Evolutionary conservation across 2,113 vertebrate genomes (phyloP).

Genomic region (Ictalurus punctatus): DNA sequence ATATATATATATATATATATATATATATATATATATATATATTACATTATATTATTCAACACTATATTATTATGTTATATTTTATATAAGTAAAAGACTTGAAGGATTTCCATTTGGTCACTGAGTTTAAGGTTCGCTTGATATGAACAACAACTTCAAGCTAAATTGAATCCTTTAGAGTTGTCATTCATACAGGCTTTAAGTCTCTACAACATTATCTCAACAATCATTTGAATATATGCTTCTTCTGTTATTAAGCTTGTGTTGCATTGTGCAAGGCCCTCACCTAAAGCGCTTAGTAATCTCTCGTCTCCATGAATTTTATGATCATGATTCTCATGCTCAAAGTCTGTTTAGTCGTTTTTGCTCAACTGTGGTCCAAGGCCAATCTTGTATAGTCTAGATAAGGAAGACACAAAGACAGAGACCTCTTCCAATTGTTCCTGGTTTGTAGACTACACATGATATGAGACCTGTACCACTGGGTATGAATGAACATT

Average conservation of each 20-base stretch:
- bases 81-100: neutral
- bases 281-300: neutral
- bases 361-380: neutral
- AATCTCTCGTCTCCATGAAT: neutral
- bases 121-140: neutral
- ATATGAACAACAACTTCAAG: neutral
- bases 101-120: neutral
- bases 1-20: no score
- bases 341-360: neutral
- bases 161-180: neutral
- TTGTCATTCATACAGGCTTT: neutral
- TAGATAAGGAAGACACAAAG: neutral
- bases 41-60: no score
- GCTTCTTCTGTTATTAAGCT: neutral
- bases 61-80: no score
- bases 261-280: neutral
- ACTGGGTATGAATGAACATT: neutral
- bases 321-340: neutral
- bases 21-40: no score
- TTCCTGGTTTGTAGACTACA: neutral
- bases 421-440: neutral
- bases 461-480: neutral
- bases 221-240: neutral
- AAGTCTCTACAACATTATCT: neutral
- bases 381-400: slow-evolving; percentile 1